Conservation (phyloP, 2,888 invertebrate genomes). For the Melipona bicolor region DNA sequence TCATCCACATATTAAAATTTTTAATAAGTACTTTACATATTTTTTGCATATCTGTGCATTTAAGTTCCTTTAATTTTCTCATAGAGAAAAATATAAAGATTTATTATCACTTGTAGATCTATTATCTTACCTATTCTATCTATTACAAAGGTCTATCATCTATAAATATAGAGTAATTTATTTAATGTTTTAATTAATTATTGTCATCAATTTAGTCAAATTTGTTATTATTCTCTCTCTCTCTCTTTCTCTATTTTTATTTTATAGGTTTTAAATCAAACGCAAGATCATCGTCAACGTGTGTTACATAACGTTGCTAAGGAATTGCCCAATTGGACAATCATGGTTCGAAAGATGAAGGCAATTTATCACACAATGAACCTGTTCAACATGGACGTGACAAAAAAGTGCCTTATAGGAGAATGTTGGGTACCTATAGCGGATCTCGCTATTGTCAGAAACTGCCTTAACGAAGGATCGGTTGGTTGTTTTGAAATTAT, state of each 20-base stretch:
- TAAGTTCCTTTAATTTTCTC: too few species aligned
- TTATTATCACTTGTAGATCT: too few species aligned
- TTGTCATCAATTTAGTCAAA: neutral
- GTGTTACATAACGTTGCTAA: conserved; percentile 94
- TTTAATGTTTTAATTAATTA: too few species aligned
- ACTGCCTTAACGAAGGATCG: conserved; percentile 92
- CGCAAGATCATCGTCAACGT: conserved; percentile 93
- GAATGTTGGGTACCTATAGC: conserved; percentile 90
- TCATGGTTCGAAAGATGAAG: conserved; percentile 95
- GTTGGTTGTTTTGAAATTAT: conserved; percentile 84
- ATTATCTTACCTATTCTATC: too few species aligned
- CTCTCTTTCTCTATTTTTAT: neutral
- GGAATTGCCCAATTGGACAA: conserved; percentile 94
- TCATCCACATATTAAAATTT: too few species aligned
- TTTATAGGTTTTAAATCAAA: conserved; percentile 92
- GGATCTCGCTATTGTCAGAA: conserved; percentile 96
- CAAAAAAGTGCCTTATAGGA: conserved; percentile 99
- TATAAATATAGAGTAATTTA: too few species aligned
- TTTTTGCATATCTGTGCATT: too few species aligned
- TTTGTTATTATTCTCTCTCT: neutral
- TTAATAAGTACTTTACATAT: too few species aligned
- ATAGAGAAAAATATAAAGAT: too few species aligned
- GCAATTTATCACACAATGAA: conserved; percentile 97
- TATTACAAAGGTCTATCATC: too few species aligned
- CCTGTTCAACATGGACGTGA: conserved; percentile 98